Conservation (phyloP, 2,888 invertebrate species). For the Cheilosia vernalis region DNA sequence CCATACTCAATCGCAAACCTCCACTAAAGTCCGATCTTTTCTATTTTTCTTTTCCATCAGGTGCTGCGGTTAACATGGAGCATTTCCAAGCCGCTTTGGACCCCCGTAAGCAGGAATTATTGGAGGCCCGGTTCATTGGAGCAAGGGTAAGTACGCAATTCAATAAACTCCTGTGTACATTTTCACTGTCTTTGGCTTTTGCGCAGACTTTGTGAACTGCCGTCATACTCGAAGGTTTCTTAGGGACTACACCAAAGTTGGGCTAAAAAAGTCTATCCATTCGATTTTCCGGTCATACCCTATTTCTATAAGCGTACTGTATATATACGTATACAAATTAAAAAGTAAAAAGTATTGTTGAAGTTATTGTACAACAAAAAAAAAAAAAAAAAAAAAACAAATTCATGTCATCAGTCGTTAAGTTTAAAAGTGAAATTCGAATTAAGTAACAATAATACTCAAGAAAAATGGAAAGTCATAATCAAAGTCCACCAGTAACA, state of each 20-base stretch:
- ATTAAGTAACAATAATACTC: conserved; percentile 24
- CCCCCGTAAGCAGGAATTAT: conserved; percentile 99
- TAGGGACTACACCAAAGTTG: conserved; percentile 64
- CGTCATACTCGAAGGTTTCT: conserved; percentile 66
- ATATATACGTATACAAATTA: conserved; percentile 37
- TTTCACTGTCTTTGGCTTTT: conserved; percentile 74
- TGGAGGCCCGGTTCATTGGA: conserved; percentile 98
- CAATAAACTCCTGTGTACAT: conserved; percentile 46
- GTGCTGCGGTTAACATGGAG: conserved; percentile 97
- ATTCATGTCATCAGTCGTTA: conserved; percentile 46
- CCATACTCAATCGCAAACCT: neutral
- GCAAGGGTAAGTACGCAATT: conserved; percentile 90
- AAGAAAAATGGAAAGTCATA: conserved; percentile 59
- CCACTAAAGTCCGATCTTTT: neutral
- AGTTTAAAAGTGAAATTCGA: conserved; percentile 58
- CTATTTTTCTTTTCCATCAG: conserved; percentile 82
- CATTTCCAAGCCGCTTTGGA: conserved; percentile 98
- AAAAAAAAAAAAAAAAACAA: no score
- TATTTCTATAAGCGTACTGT: conserved; percentile 37
- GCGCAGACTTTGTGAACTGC: conserved; percentile 71
- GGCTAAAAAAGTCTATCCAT: conserved; percentile 38
- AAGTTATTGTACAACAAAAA: conserved; percentile 49
- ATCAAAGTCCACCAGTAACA: conserved; percentile 79
- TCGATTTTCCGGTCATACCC: conserved; percentile 34
- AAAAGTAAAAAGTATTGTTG: conserved; percentile 50